Conservation (phyloP, 1,140 invertebrate species). For the Papilio aristodemus region DNA sequence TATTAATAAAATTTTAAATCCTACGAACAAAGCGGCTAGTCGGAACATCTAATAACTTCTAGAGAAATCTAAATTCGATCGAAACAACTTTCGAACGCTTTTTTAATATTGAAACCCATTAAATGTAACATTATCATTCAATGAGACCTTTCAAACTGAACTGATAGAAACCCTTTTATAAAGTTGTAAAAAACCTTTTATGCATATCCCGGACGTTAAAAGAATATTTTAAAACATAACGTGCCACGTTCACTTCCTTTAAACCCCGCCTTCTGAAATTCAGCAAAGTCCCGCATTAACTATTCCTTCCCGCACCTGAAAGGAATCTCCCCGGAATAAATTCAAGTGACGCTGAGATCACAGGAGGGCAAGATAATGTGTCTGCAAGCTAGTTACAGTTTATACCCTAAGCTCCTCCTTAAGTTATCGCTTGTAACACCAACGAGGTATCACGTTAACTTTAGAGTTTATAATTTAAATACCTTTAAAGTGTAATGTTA, state of each 20-base stretch:
- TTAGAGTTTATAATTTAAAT: slow-evolving; percentile 17
- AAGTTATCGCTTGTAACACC: slow-evolving; percentile 30
- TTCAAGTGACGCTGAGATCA: slow-evolving; percentile 31
- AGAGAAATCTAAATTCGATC: background rate
- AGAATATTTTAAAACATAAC: slow-evolving; percentile 32
- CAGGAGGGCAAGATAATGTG: slow-evolving; percentile 27
- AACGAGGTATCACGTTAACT: slow-evolving; percentile 14
- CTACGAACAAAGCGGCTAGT: too few species aligned
- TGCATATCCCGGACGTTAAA: slow-evolving; percentile 21
- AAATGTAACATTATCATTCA: background rate
- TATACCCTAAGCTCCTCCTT: slow-evolving; percentile 27
- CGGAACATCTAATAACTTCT: background rate
- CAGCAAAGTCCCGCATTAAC: slow-evolving; percentile 32
- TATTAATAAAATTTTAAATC: too few species aligned
- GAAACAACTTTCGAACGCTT: background rate
- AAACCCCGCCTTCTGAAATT: slow-evolving; percentile 25
- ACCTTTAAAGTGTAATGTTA: too few species aligned
- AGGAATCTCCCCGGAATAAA: slow-evolving; percentile 29
- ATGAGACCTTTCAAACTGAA: background rate
- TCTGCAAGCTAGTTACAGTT: slow-evolving; percentile 32
- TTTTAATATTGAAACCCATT: slow-evolving; percentile 1
- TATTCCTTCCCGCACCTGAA: slow-evolving; percentile 29
- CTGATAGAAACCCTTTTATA: slow-evolving; percentile 10
- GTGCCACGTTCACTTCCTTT: slow-evolving; percentile 27
- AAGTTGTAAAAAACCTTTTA: slow-evolving; percentile 21